Conservation (phyloP, 2,888 invertebrate genomes). For the Subacronicta megacephala region DNA sequence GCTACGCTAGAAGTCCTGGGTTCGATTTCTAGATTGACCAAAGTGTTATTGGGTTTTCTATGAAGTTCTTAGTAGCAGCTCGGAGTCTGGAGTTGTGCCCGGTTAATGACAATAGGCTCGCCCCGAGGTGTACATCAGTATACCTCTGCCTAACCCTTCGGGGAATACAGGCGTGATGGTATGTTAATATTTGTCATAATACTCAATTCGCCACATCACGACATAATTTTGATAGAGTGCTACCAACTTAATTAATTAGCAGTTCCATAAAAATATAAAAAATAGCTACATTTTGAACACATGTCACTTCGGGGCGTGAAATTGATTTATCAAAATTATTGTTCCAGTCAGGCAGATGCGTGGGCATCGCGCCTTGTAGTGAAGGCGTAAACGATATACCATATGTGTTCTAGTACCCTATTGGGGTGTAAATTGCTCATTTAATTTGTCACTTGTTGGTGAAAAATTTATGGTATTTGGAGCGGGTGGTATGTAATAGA, state of each 20-base stretch:
- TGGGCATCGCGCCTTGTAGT: constrained; percentile 58
- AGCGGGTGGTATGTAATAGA: too few relatives aligned
- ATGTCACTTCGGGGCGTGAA: constrained; percentile 63
- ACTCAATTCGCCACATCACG: constrained; percentile 12
- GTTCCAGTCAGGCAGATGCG: constrained; percentile 64
- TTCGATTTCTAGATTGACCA: too few relatives aligned
- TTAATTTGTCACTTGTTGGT: constrained; percentile 28
- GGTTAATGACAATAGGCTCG: too few relatives aligned
- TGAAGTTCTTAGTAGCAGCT: too few relatives aligned
- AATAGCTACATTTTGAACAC: constrained; percentile 34
- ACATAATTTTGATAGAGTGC: constrained; percentile 42
- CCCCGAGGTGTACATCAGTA: too few relatives aligned
- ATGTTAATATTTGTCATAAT: too few relatives aligned
- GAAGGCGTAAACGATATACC: constrained; percentile 21
- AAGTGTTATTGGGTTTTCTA: too few relatives aligned
- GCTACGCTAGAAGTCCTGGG: too few relatives aligned
- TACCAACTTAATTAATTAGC: constrained; percentile 40
- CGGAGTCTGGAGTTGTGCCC: too few relatives aligned
- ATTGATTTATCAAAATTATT: constrained; percentile 66
- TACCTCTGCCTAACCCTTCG: too few relatives aligned
- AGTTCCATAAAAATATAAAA: constrained; percentile 50
- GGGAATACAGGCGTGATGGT: too few relatives aligned
- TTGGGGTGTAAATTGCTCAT: constrained; percentile 36
- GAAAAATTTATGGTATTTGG: constrained; percentile 11
- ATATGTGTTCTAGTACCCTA: constrained; percentile 35